A percentile compares a stretch with the other conserved stretches of the same genome.
Evolutionary conservation across 2,888 invertebrate genomes (phyloP).

Genomic region (Pediacus dermestoides): DNA sequence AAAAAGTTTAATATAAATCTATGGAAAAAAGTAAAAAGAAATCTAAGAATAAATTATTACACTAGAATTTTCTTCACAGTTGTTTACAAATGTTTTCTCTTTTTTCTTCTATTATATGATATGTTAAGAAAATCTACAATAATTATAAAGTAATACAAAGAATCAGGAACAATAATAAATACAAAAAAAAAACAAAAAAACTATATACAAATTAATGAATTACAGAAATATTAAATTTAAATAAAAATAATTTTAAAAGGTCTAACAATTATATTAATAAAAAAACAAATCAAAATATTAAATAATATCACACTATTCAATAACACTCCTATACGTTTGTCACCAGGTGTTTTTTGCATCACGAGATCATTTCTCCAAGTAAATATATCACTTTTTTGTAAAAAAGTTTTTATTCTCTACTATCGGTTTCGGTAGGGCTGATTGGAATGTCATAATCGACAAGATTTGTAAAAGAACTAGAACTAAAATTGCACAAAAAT

Average conservation of each 20-base stretch:
- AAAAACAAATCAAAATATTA: constrained; percentile 50
- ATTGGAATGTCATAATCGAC: too few species aligned
- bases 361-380: constrained; percentile 49
- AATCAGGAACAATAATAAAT: constrained; percentile 49
- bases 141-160: constrained; percentile 31
- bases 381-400: constrained; percentile 36
- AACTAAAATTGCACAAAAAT: constrained; percentile 32
- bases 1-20: background rate
- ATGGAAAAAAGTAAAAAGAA: constrained; percentile 1
- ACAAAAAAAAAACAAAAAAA: constrained; percentile 42
- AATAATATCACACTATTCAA: constrained; percentile 52
- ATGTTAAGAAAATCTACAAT: background rate
- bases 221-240: constrained; percentile 36
- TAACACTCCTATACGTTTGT: constrained; percentile 45
- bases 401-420: background rate
- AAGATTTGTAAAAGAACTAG: too few species aligned
- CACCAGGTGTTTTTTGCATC: constrained; percentile 44
- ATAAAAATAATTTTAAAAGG: constrained; percentile 44
- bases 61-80: constrained; percentile 4
- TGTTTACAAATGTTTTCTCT: background rate
- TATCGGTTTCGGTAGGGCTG: too few species aligned
- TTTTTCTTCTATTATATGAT: background rate
- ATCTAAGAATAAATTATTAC: constrained; percentile 6
- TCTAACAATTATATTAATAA: constrained; percentile 43
- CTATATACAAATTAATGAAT: constrained; percentile 40